Evolutionary conservation across 2,113 vertebrate species (phyloP).

Genomic region (Pygoscelis antarcticus): DNA sequence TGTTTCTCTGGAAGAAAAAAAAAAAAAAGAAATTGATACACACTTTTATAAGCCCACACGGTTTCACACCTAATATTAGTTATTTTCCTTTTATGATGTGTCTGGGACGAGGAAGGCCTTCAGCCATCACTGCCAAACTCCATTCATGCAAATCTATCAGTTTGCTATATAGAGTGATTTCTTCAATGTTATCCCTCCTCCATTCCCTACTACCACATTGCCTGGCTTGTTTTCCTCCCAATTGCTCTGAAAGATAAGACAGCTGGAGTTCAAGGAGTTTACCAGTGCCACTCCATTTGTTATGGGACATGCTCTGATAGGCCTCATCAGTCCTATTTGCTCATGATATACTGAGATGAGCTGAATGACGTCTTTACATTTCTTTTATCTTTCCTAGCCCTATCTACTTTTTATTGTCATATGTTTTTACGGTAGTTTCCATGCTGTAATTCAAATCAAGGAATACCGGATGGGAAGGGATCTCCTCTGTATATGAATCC

Average conservation of each 20-base stretch:
- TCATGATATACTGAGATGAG: background rate
- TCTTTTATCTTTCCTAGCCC: background rate
- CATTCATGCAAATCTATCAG: background rate
- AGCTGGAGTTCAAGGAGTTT: background rate
- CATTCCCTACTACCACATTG: background rate
- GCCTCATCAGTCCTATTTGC: background rate
- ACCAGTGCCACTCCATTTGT: background rate
- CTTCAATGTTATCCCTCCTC: background rate
- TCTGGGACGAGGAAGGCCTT: background rate
- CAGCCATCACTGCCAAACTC: background rate
- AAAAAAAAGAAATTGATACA: background rate
- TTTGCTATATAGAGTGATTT: background rate
- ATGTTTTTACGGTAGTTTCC: background rate
- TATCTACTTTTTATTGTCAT: background rate
- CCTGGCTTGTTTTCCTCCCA: background rate
- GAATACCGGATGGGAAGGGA: background rate
- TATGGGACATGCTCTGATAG: background rate
- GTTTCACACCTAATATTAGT: background rate
- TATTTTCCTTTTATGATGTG: background rate
- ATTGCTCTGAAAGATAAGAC: background rate
- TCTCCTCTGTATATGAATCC: background rate
- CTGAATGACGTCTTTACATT: background rate
- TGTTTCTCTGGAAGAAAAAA: conserved; percentile 61
- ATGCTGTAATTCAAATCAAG: background rate
- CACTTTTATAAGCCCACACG: background rate